These are phyloP conservation scores for Autographa gamma DNA, from an alignment of 2,888 invertebrate species.

Conservation along the genomic window DNA sequence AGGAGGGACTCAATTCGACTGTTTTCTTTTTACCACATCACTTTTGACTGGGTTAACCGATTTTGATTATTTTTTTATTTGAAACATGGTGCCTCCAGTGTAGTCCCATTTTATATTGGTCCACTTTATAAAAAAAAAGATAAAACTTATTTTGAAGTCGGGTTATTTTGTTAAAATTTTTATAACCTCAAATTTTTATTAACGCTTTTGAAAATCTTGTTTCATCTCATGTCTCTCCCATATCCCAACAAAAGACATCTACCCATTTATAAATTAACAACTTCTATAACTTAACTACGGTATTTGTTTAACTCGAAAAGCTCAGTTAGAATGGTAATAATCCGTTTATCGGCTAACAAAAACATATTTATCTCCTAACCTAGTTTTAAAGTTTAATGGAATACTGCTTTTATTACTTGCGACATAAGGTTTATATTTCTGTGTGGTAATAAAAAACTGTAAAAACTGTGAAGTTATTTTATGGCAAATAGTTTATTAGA, in stretches of 20 bases:
- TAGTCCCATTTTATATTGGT: too few species aligned
- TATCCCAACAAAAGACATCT: slow-evolving; percentile 5
- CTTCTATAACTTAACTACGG: slow-evolving; percentile 61
- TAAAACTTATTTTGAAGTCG: too few species aligned
- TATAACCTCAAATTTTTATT: too few species aligned
- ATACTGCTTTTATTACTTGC: slow-evolving; percentile 13
- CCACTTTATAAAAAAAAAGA: too few species aligned
- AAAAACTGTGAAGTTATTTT: slow-evolving; percentile 42
- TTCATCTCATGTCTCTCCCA: not conserved
- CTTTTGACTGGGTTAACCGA: too few species aligned
- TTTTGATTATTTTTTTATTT: too few species aligned
- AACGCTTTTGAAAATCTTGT: too few species aligned
- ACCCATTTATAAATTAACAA: slow-evolving; percentile 59
- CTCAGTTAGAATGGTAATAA: slow-evolving; percentile 62
- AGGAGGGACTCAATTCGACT: too few species aligned
- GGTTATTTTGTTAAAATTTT: too few species aligned
- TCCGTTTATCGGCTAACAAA: slow-evolving; percentile 52
- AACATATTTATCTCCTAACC: slow-evolving; percentile 51
- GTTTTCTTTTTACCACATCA: too few species aligned
- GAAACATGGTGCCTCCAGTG: too few species aligned
- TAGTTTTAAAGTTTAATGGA: slow-evolving; percentile 26
- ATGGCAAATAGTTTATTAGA: slow-evolving; percentile 1
- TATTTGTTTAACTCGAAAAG: slow-evolving; percentile 63
- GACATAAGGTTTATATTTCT: not conserved
- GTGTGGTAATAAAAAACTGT: slow-evolving; percentile 12